phyloP scores from a whole-genome alignment of 2,113 vertebrate genomes.

The Sapajus apella region DNA sequence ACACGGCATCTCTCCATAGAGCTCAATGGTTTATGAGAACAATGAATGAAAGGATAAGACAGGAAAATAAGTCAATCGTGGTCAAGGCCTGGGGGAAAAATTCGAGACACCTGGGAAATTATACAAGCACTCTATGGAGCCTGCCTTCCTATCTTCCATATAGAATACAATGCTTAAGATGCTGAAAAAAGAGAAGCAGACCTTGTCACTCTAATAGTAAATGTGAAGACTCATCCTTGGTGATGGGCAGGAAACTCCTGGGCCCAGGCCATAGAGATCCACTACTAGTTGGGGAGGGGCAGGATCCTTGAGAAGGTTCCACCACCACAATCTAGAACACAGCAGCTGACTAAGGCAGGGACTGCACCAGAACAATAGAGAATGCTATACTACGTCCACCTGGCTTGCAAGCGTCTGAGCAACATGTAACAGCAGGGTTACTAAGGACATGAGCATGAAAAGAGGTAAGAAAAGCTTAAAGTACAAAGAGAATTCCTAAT shows the following conservation, averaged over 20 bases:
- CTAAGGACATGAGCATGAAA: neutral
- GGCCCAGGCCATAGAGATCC: neutral
- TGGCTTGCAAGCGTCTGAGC: neutral
- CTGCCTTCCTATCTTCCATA: neutral
- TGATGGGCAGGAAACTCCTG: neutral
- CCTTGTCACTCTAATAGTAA: neutral
- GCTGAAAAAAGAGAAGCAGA: neutral
- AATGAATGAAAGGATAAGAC: neutral
- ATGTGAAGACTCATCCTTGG: neutral
- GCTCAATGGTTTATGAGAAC: neutral
- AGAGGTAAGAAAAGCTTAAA: neutral
- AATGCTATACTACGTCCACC: rapidly evolving
- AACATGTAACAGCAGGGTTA: neutral
- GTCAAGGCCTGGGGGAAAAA: neutral
- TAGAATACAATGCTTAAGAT: neutral
- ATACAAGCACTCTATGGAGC: neutral
- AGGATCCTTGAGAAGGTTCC: neutral
- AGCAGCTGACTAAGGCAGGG: neutral
- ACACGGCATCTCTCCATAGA: neutral
- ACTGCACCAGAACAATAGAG: neutral
- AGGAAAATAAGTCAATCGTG: neutral
- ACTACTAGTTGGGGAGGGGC: too few species aligned
- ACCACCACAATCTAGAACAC: neutral
- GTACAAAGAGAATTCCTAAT: neutral
- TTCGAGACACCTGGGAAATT: neutral